Conservation (phyloP, 2,888 invertebrate species). For the Rhorus exstirpatorius region DNA sequence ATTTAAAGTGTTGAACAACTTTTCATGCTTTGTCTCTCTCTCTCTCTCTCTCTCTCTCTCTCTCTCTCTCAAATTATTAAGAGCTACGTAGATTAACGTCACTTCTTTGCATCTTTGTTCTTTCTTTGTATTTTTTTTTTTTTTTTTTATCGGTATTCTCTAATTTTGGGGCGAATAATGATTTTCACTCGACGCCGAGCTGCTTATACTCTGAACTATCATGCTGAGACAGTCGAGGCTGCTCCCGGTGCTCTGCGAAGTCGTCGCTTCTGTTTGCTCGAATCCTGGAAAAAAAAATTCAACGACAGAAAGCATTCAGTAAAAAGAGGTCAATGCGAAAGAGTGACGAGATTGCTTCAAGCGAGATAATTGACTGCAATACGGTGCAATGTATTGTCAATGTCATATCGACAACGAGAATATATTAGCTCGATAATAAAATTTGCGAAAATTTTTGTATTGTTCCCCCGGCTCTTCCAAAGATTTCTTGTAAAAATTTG, state of each 20-base stretch:
- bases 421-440: slow-evolving; percentile 35
- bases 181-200: slow-evolving; percentile 82
- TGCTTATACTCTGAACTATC: slow-evolving; percentile 90
- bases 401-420: slow-evolving; percentile 6
- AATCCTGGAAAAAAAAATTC: slow-evolving; percentile 78
- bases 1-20: slow-evolving; percentile 7
- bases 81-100: slow-evolving; percentile 55
- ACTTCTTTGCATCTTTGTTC: slow-evolving; percentile 13
- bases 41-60: slow-evolving; percentile 1
- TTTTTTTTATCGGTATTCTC: slow-evolving; percentile 61
- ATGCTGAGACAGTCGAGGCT: slow-evolving; percentile 90
- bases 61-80: slow-evolving; percentile 55
- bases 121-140: slow-evolving; percentile 27
- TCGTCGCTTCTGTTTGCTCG: slow-evolving; percentile 78
- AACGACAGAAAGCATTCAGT: slow-evolving; percentile 31
- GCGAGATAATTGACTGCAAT: slow-evolving; percentile 5
- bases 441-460: slow-evolving; percentile 32
- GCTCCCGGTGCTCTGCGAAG: slow-evolving; percentile 86
- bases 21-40: slow-evolving; percentile 5
- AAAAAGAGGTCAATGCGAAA: not conserved
- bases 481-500: too few relatives aligned
- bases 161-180: slow-evolving; percentile 79
- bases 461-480: slow-evolving; percentile 4
- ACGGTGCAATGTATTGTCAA: slow-evolving; percentile 24
- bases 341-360: not conserved